phyloP scores from a whole-genome alignment of 2,888 invertebrate species.

The Alsophila aescularia region DNA sequence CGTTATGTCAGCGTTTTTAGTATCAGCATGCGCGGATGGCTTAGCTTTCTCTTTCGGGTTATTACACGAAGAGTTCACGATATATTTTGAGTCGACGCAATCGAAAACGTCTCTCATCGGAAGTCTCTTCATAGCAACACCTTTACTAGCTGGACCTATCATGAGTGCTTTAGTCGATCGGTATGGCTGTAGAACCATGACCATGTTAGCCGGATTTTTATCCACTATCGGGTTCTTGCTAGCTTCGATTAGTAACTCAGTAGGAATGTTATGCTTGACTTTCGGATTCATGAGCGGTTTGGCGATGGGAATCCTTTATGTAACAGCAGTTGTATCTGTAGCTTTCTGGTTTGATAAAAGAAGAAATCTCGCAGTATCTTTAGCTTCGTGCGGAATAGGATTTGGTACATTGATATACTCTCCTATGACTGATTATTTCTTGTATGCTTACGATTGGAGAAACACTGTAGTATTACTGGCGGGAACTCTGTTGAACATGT shows the following conservation, averaged over 20 bases:
- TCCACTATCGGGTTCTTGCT: slow-evolving; percentile 90
- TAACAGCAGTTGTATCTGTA: slow-evolving; percentile 94
- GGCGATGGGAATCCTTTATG: slow-evolving; percentile 93
- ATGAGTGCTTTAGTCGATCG: slow-evolving; percentile 93
- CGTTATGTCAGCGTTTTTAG: slow-evolving; percentile 91
- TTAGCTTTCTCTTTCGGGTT: slow-evolving; percentile 96
- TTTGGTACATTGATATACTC: slow-evolving; percentile 95
- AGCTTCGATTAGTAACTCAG: slow-evolving; percentile 87
- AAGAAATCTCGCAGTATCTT: slow-evolving; percentile 92
- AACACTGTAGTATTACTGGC: slow-evolving; percentile 90
- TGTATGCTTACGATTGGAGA: slow-evolving; percentile 91
- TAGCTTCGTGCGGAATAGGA: slow-evolving; percentile 95
- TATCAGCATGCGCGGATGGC: slow-evolving; percentile 96
- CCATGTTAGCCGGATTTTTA: slow-evolving; percentile 88
- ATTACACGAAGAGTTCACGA: slow-evolving; percentile 91
- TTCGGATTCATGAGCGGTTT: slow-evolving; percentile 93
- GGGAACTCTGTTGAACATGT: slow-evolving; percentile 93
- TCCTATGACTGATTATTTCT: slow-evolving; percentile 90
- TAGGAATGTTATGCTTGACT: slow-evolving; percentile 91
- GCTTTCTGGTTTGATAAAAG: slow-evolving; percentile 96
- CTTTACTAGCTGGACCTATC: slow-evolving; percentile 92
- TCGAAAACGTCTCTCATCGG: slow-evolving; percentile 95
- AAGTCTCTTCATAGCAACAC: slow-evolving; percentile 94
- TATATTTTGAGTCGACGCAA: slow-evolving; percentile 91
- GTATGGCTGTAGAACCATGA: slow-evolving; percentile 91